Evolutionary conservation across 2,888 invertebrate genomes (phyloP).

Genomic region (Toxonevra muliebris): DNA sequence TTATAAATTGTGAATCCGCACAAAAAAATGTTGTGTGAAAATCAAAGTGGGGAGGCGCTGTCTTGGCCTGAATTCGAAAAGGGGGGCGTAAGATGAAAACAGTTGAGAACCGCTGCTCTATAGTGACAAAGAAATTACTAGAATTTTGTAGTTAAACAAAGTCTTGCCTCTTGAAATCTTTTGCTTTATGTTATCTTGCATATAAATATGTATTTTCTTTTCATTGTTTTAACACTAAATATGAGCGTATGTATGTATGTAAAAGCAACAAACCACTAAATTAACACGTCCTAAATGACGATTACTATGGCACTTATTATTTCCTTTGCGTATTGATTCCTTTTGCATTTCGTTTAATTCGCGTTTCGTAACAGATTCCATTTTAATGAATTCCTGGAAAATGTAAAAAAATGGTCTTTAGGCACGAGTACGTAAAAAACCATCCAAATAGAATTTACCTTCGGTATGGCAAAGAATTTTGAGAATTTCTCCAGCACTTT

Average conservation of each 20-base stretch:
- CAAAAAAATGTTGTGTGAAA: too few relatives aligned
- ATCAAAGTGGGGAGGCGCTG: too few relatives aligned
- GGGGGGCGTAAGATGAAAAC: too few relatives aligned
- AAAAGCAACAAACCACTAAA: slow-evolving; percentile 58
- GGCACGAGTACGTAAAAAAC: slow-evolving; percentile 6
- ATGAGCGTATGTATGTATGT: neutral
- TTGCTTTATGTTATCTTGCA: too few relatives aligned
- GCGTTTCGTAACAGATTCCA: slow-evolving; percentile 58
- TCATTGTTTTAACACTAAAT: too few relatives aligned
- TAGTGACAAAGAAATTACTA: too few relatives aligned
- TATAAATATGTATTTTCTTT: too few relatives aligned
- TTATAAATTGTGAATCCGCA: too few relatives aligned
- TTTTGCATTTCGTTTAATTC: slow-evolving; percentile 61
- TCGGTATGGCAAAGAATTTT: slow-evolving; percentile 64
- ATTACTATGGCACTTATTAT: slow-evolving; percentile 52
- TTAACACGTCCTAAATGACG: slow-evolving; percentile 59
- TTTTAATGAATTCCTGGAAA: slow-evolving; percentile 59
- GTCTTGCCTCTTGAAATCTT: too few relatives aligned
- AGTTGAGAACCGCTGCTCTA: too few relatives aligned
- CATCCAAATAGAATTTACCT: slow-evolving; percentile 46
- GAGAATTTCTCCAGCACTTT: slow-evolving; percentile 62
- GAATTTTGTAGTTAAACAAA: too few relatives aligned
- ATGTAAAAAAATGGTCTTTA: slow-evolving; percentile 19
- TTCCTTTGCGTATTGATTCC: slow-evolving; percentile 58
- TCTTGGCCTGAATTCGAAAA: too few relatives aligned